These are phyloP conservation scores for Scaeva pyrastri DNA, from an alignment of 2,888 invertebrate species.

Conservation along the genomic window DNA sequence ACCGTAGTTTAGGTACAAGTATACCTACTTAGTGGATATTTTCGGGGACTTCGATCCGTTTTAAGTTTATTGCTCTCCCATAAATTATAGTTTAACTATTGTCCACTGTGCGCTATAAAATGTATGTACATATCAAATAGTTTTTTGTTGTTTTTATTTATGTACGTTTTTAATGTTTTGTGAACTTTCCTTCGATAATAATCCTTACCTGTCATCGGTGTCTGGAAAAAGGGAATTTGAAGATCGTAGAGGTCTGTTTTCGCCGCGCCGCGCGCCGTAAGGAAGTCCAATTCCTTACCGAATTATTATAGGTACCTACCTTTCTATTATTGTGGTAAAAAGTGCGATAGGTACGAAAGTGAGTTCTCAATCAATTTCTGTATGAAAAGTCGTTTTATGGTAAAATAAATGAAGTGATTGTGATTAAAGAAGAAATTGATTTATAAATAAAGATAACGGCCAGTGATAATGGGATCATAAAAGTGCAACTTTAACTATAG, in stretches of 20 bases:
- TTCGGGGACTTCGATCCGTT: conserved; percentile 72
- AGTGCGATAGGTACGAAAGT: conserved; percentile 8
- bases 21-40: too few relatives aligned
- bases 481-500: conserved; percentile 32
- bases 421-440: conserved; percentile 1
- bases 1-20: too few relatives aligned
- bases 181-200: conserved; percentile 31
- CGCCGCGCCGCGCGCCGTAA: conserved; percentile 12
- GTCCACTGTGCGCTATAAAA: conserved; percentile 56
- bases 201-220: conserved; percentile 52
- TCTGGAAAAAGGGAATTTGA: conserved; percentile 31
- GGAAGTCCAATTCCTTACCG: background rate
- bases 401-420: conserved; percentile 31
- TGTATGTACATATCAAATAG: conserved; percentile 38
- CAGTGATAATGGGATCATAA: conserved; percentile 57
- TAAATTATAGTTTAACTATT: conserved; percentile 75
- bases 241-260: conserved; percentile 46
- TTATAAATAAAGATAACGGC: background rate
- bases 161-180: conserved; percentile 32
- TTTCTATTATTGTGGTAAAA: conserved; percentile 9
- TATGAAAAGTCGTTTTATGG: conserved; percentile 49
- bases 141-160: conserved; percentile 21
- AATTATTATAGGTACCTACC: conserved; percentile 14
- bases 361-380: conserved; percentile 34
- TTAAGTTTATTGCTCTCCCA: conserved; percentile 74